Evolutionary conservation across 2,888 invertebrate genomes (phyloP).

Genomic region (Tipula unca): DNA sequence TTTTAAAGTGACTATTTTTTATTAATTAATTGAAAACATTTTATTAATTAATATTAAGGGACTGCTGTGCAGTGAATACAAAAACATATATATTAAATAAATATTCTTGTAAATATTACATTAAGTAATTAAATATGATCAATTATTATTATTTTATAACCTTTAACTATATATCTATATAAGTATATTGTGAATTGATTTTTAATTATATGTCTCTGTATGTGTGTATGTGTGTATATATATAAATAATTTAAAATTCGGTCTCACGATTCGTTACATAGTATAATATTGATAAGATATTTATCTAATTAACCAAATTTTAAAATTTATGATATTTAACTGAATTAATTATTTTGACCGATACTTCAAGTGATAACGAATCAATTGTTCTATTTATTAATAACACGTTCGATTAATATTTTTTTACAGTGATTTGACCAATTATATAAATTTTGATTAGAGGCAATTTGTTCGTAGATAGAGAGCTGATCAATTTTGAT

Average conservation of each 20-base stretch:
- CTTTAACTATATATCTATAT: not conserved
- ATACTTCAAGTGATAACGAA: not conserved
- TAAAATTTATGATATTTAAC: not conserved
- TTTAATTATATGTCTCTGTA: not conserved
- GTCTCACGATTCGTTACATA: no score
- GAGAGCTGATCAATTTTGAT: no score
- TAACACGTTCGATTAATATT: not conserved
- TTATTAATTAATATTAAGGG: slow-evolving; percentile 15
- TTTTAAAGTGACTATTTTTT: slow-evolving; percentile 2
- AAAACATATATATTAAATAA: not conserved
- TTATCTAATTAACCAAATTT: not conserved
- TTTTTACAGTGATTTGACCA: not conserved
- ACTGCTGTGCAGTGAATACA: slow-evolving; percentile 19
- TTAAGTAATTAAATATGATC: not conserved
- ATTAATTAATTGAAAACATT: slow-evolving; percentile 15
- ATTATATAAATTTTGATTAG: not conserved
- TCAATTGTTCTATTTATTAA: not conserved
- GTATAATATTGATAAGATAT: not conserved
- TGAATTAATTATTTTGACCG: not conserved
- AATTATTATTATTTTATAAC: not conserved
- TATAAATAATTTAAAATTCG: not conserved
- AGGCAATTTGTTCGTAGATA: not conserved
- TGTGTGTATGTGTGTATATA: not conserved
- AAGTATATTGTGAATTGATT: not conserved
- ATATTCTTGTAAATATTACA: not conserved